phyloP scores from a whole-genome alignment of 2,113 vertebrate species.

The Heterochromis multidens region DNA sequence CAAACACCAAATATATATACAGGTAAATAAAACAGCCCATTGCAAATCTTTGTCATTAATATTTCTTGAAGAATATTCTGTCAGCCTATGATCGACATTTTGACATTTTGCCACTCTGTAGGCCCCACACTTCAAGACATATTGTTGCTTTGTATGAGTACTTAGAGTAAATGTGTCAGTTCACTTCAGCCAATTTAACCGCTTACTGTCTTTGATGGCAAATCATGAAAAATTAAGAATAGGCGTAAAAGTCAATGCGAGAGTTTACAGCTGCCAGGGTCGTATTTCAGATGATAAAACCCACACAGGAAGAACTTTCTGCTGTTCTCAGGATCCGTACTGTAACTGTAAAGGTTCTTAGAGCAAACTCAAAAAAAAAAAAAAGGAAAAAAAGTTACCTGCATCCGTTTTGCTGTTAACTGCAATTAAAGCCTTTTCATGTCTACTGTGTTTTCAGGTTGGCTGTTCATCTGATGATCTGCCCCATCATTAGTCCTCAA shows the following conservation, averaged over 20 bases:
- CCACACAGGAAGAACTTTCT: slow-evolving; percentile 34
- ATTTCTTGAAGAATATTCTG: not conserved
- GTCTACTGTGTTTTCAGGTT: slow-evolving; percentile 24
- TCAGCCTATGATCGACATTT: not conserved
- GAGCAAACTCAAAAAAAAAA: not conserved
- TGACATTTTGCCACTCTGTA: not conserved
- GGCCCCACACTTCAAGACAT: not conserved
- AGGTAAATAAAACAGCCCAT: not conserved
- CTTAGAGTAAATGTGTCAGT: slow-evolving; percentile 7
- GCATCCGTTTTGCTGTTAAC: slow-evolving; percentile 8
- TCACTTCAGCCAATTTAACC: slow-evolving; percentile 40
- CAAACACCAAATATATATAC: not conserved
- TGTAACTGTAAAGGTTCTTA: slow-evolving; percentile 8
- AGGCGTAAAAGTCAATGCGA: slow-evolving; percentile 59
- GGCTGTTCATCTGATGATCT: slow-evolving; percentile 47
- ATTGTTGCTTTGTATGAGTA: not conserved
- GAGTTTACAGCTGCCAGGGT: slow-evolving; percentile 54
- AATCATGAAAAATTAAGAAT: slow-evolving; percentile 66
- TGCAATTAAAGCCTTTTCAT: slow-evolving; percentile 9
- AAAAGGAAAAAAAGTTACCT: not conserved
- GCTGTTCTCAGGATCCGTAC: not conserved
- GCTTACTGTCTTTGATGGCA: slow-evolving; percentile 55
- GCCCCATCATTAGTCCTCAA: slow-evolving; percentile 17
- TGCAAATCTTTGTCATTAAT: not conserved
- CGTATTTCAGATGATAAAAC: slow-evolving; percentile 58